phyloP scores from a whole-genome alignment of 2,797 vertebrate species.

The Falco biarmicus region DNA sequence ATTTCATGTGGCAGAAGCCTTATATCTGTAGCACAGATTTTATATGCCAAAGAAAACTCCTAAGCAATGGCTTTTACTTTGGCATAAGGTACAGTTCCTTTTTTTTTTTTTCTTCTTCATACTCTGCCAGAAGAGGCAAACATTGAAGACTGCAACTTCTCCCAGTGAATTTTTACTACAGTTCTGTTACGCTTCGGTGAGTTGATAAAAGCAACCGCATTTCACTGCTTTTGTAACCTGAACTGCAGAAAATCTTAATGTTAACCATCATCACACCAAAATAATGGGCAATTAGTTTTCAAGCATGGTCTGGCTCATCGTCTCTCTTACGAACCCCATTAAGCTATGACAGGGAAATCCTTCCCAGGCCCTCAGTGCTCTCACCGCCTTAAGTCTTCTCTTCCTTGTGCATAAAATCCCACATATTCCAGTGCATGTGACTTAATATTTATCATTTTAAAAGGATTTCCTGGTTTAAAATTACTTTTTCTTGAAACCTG shows the following conservation, averaged over 20 bases:
- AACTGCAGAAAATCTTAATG: not conserved
- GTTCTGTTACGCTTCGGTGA: not conserved
- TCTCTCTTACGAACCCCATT: not conserved
- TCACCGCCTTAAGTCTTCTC: not conserved
- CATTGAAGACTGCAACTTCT: not conserved
- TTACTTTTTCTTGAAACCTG: not conserved
- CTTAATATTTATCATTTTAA: not conserved
- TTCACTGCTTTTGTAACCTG: not conserved
- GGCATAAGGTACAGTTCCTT: not conserved
- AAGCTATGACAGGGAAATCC: constrained; percentile 18
- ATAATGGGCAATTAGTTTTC: constrained; percentile 10
- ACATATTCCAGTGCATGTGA: not conserved
- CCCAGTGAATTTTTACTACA: not conserved
- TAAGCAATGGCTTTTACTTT: not conserved
- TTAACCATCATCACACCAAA: not conserved
- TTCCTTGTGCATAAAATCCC: not conserved
- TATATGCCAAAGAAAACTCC: not conserved
- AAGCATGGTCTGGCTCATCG: not conserved
- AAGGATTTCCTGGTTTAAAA: not conserved
- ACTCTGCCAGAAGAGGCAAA: not conserved
- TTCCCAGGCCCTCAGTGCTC: not conserved
- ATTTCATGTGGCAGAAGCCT: not conserved
- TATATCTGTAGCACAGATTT: not conserved
- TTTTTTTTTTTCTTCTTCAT: not conserved
- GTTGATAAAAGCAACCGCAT: not conserved